Conservation (phyloP, 1,140 invertebrate species). For the Trichonephila inaurata region DNA sequence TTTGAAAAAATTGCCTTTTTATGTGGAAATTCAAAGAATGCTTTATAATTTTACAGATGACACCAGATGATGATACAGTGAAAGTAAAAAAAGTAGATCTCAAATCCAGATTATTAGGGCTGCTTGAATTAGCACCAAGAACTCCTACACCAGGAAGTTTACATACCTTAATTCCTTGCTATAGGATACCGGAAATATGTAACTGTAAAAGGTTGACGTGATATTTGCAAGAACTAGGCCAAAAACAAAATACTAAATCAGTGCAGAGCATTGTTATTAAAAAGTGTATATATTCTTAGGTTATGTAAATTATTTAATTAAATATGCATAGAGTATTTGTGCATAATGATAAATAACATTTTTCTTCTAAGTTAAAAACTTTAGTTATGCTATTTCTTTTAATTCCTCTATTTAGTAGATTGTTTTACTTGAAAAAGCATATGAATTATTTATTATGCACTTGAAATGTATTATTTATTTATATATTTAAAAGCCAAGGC, state of each 20-base stretch:
- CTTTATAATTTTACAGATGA: constrained; percentile 48
- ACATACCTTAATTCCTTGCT: constrained; percentile 60
- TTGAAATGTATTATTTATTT: too few relatives aligned
- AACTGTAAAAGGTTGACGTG: constrained; percentile 49
- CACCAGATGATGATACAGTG: constrained; percentile 55
- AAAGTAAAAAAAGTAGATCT: constrained; percentile 42
- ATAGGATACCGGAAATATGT: background rate
- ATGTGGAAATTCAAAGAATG: too few relatives aligned
- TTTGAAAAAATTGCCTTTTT: too few relatives aligned
- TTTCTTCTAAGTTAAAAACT: background rate
- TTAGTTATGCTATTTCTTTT: too few relatives aligned
- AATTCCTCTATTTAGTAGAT: too few relatives aligned
- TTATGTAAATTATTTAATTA: constrained; percentile 16
- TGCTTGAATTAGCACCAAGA: constrained; percentile 41
- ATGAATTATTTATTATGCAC: too few relatives aligned
- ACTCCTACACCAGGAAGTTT: constrained; percentile 49
- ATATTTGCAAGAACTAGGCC: background rate
- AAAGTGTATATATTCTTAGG: constrained; percentile 7
- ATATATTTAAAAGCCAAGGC: too few relatives aligned
- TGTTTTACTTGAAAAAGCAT: too few relatives aligned
- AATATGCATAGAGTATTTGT: background rate
- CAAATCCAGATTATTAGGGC: constrained; percentile 50
- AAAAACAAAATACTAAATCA: background rate
- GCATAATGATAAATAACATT: background rate
- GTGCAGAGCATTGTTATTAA: background rate